Evolutionary conservation across 1,140 invertebrate species (phyloP).

Genomic region (Bombyx mori): DNA sequence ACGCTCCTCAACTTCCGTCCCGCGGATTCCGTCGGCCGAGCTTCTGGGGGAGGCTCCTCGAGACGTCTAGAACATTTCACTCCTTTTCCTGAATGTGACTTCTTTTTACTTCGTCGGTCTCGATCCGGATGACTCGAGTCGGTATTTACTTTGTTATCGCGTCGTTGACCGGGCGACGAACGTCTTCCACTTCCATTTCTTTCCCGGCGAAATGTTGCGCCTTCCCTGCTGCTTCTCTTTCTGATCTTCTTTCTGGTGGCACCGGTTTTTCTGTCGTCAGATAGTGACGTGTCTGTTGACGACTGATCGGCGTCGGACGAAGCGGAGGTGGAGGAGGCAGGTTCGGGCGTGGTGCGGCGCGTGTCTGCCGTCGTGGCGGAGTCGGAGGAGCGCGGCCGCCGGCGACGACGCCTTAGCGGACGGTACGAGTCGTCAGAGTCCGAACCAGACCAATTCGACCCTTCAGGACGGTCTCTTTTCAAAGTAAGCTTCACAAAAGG

Average conservation of each 20-base stretch:
- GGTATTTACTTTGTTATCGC: conserved; percentile 20
- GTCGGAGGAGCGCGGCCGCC: conserved; percentile 4
- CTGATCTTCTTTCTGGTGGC: conserved; percentile 7
- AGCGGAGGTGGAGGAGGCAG: conserved; percentile 12
- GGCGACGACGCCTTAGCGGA: conserved; percentile 18
- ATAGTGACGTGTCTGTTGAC: not conserved
- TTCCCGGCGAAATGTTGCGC: conserved; percentile 6
- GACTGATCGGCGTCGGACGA: not conserved
- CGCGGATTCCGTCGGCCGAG: conserved; percentile 23
- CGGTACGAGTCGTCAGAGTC: conserved; percentile 34
- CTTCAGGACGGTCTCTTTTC: conserved; percentile 23
- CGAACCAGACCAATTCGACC: conserved; percentile 12
- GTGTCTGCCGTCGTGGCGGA: conserved; percentile 9
- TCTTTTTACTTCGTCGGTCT: conserved; percentile 30
- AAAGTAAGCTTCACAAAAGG: conserved; percentile 43
- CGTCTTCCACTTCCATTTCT: conserved; percentile 25
- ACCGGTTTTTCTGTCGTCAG: not conserved
- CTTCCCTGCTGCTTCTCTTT: conserved; percentile 13
- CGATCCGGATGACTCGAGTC: conserved; percentile 8
- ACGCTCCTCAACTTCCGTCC: conserved; percentile 56
- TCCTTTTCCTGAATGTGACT: conserved; percentile 45
- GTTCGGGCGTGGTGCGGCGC: conserved; percentile 7
- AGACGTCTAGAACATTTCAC: conserved; percentile 43
- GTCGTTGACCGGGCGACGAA: conserved; percentile 19
- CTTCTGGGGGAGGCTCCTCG: conserved; percentile 3